Base-by-base conservation (phyloP, 92 coral and sea anemone genomes). In the Paragorgia papillata region DNA sequence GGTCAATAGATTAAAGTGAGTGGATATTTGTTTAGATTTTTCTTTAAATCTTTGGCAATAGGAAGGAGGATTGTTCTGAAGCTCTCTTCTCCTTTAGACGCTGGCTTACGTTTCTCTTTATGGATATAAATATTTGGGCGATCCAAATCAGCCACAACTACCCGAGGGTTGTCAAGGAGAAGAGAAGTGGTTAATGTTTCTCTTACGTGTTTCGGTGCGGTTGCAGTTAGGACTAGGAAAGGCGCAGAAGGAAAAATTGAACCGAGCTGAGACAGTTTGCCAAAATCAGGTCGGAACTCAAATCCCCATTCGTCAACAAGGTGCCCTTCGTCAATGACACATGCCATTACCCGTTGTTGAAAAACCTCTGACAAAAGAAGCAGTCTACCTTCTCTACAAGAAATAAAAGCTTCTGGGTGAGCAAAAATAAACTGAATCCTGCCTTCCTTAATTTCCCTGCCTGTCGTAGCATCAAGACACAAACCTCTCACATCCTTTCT, bases 351-450 rank as follows among this genome's bases (percentile, higher is more conserved):
- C 31, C 59, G 18, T 1, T 32, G 34, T 54, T 76, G 83, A 30
- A 48, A 69, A 1, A 15, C 57, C 14, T 48, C 34, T 18, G 68
- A 66, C 28, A 81, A 41, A 12, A 80, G 34, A 0, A 86, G 31
- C 24, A 37, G 46, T 41, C 82, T 67, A 75, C 89, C 89, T 48
- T 75, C 70, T 57, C n/a, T n/a, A n/a, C n/a, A n/a, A n/a, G n/a
- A n/a, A n/a, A n/a, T n/a, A n/a, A n/a, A n/a, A n/a, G n/a, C 89
- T 68, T 85, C 89, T 2, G 89, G 89, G 58, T 85, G 89, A 6
- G 85, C 53, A 32, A 62, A 84, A 26, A 80, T 20, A 0, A 85
- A 15, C 32, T 69, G 77, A 43, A 34, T 21, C 6, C 26, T 21
- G 35, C 44, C 51, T 14, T 39, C 48, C 13, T n/a, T 26, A 9